Base-by-base conservation (phyloP, 2,113 vertebrate genomes). In the Solea senegalensis region DNA sequence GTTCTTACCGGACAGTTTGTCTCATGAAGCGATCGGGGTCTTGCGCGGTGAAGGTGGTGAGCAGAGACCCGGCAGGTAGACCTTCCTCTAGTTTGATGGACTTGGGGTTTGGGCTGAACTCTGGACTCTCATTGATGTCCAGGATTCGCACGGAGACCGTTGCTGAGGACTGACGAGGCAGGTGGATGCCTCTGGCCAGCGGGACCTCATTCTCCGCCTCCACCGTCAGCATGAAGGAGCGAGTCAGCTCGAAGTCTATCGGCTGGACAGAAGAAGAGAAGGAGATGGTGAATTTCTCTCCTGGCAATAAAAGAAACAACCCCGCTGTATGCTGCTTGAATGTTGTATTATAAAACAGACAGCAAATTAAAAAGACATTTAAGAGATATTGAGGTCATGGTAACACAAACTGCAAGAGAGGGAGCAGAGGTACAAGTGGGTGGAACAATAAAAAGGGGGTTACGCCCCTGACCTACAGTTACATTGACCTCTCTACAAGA, bases 81-180 rank as follows among this genome's bases (percentile, higher is more conserved):
- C 97, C 96, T 88, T 99, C 97, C 51, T 98, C 97, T 76, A 97
- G 94, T 63, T 95, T 95, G 75, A 97, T 90, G 10, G 94, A 86
- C 70, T 98, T 98, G 28, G 96, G 96, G 74, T 98, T 97, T 40
- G 96, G 96, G 68, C 92, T 92, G 89, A 99, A 99, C 78, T 96
- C 95, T 0, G 97, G 97, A 72, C 95, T 96, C 92, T 99, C 97
- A 21, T 99, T 99, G 76, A 98, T 94, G 80, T 99, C 97, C 53
- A 98, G 94, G 76, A 98, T 95, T 0, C 95, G 96, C 50, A 99
- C 95, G 11, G 96, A 98, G 71, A 98, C 95, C 0, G 96, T 97
- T 8, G 97, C 96, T n/a, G 96, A 98, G 44, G 97, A 97, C 86
- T 97, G 96, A 69, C 96, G 97, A 16, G 96, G 95, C 72, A 96